A percentile compares a stretch with the other conserved stretches of the same genome.
Evolutionary conservation across 30 jellyfish, hydroid and myxozoan species (phyloP).

Genomic region (Nemopilema nomurai): DNA sequence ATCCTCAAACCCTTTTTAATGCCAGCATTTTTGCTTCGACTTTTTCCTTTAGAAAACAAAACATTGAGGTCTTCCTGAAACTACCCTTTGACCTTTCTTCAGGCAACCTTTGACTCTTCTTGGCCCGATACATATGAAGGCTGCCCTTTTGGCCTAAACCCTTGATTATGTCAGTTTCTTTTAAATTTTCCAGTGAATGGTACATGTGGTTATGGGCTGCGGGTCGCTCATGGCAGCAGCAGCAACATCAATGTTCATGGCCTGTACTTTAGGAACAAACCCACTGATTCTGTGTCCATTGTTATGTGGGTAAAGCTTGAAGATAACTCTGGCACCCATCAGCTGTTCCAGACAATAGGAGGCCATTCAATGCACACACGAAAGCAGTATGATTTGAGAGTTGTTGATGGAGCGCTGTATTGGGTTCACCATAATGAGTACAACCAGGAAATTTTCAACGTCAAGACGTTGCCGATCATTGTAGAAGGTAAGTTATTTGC

Average conservation of each 20-base stretch:
- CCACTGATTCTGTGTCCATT: constrained; percentile 91
- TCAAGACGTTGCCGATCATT: constrained; percentile 78
- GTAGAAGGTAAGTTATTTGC: constrained; percentile 64
- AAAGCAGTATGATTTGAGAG: constrained; percentile 84
- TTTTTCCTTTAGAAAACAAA: too few relatives aligned
- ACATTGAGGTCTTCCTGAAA: too few relatives aligned
- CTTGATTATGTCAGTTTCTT: too few relatives aligned
- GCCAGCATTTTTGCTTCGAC: too few relatives aligned
- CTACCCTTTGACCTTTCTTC: background rate
- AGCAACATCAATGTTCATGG: constrained; percentile 76
- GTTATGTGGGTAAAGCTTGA: constrained; percentile 88
- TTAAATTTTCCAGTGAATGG: constrained; percentile 82
- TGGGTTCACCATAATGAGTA: constrained; percentile 94
- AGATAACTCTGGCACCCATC: constrained; percentile 83
- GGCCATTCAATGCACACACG: constrained; percentile 98
- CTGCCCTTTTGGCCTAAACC: too few relatives aligned
- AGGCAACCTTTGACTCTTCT: background rate
- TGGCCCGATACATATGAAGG: too few relatives aligned
- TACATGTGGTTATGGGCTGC: constrained; percentile 78
- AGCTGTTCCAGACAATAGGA: constrained; percentile 82
- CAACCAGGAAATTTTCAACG: constrained; percentile 86
- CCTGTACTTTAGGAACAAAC: constrained; percentile 75
- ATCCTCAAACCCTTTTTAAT: too few relatives aligned
- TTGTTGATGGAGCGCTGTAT: constrained; percentile 79
- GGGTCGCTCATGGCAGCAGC: constrained; percentile 59